Base-by-base conservation (phyloP, 2,113 vertebrate species). In the human (Homo sapiens) region DNA sequence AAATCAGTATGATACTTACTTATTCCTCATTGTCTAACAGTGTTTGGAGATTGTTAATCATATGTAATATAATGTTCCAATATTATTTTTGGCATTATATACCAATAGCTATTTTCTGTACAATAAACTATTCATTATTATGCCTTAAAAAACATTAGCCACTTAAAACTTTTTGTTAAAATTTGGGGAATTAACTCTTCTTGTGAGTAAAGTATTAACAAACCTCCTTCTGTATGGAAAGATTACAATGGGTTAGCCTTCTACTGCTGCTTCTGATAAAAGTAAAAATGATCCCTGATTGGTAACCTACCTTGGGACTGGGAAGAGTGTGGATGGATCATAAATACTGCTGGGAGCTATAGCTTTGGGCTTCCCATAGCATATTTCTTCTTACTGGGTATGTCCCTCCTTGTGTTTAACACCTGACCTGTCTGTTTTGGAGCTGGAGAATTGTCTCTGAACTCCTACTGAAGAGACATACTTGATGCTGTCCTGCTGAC, bases 61-160 rank as follows among this genome's bases (percentile, higher is more conserved):
- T 48, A 14, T 64, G 52, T 40, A 43, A 40, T 45, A 64, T 35
- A 82, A 48, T 55, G 61, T 76, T 50, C 52, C 13, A 85, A 16
- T 45, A 40, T 79, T 61, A 76, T 52, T 94, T 61, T n/a, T 89
- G 70, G 43, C 14, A 59, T 92, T 68, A 66, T 73, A 57, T 68
- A 88, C 30, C 43, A 64, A 35, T 64, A 45, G 16, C 25, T 92
- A 32, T 50, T 66, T 97, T 87, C 87, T 81, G n/a, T 68, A 68
- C 40, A 52, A 83, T 70, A 87, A 61, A 86, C n/a, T 72, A 48
- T 50, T 78, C 38, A 73, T 76, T 75, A 14, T 89, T 76, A 76
- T 97, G 48, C 20, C 45, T 48, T 88, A 87, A 96, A 95, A 73
- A 88, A 61, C 22, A n/a, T 66, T 43, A 61, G n/a, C 50, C 27